Evolutionary conservation across 2,113 vertebrate genomes (phyloP), one percentile per base, ranked within the genome.

Genomic region (Perccottus glenii): DNA sequence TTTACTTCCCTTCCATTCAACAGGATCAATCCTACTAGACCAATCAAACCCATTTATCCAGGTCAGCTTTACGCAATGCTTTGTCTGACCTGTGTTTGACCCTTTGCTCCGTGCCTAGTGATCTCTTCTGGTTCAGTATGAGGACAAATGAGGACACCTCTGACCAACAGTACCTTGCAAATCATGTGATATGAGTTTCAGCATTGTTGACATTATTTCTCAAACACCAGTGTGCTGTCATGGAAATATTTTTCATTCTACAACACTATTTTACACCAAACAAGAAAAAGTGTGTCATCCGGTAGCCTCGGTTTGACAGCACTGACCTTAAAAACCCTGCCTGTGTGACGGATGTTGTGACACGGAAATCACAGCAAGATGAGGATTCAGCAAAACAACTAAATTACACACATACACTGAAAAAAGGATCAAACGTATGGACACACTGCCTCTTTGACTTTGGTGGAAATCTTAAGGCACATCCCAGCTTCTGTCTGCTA

Each of bases 401-500:
- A 33, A 33, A 36, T 55, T 66, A 48, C 72, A 64, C 64, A 70
- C 65, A 62, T 12, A 49, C 33, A 46, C 10, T 2, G 35, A 2
- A 58, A 58, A 67, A 77, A 72, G 56, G 46, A 77, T 63, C 64
- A 74, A 62, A 62, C 11, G 5, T 60, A 59, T 19, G 48, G 46
- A 62, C 68, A 63, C 44, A 55, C 53, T 69, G 46, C 32, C 32
- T 58, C 40, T 57, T 47, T 68, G 56, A 76, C 65, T 79, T n/a
- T 78, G 67, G 75, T 10, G 1, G n/a, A 75, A 81, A 79, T 85
- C 56, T 80, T 40, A 68, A 75, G 59, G 52, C 79, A 80, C 75
- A 89, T 81, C 72, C 81, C 67, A 71, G 73, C 61, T 81, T 65
- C 70, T 63, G 73, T 84, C 82, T 61, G 76, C 75, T 71, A 67